Conservation (phyloP, 1,140 invertebrate species). For the Helicoverpa armigera region DNA sequence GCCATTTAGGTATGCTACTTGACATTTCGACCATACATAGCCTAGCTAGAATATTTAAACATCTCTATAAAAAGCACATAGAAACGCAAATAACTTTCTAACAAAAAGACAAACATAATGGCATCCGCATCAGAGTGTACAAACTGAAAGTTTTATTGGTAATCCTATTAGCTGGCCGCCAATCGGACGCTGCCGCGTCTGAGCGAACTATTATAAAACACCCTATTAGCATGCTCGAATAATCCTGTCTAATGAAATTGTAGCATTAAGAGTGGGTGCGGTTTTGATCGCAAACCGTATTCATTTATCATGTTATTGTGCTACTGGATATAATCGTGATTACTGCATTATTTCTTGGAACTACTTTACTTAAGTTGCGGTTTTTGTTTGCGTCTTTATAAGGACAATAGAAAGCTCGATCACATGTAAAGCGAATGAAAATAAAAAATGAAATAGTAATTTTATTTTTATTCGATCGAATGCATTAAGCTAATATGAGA, state of each 20-base stretch:
- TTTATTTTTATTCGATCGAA: not conserved
- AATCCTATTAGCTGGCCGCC: constrained; percentile 36
- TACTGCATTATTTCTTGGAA: too few species aligned
- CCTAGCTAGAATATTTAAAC: not conserved
- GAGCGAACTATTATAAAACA: constrained; percentile 46
- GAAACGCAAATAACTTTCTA: not conserved
- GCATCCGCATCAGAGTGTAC: constrained; percentile 12
- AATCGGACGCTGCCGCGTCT: constrained; percentile 21
- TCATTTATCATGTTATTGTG: not conserved
- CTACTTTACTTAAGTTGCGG: too few species aligned
- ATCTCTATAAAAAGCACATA: too few species aligned
- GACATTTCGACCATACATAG: not conserved
- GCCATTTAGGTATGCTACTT: too few species aligned
- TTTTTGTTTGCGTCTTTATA: too few species aligned
- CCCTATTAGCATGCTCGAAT: constrained; percentile 50
- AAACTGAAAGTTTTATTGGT: constrained; percentile 41
- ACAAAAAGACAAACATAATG: not conserved
- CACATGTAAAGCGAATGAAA: too few species aligned
- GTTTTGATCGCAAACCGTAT: not conserved
- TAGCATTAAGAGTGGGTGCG: constrained; percentile 45
- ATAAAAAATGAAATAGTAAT: not conserved
- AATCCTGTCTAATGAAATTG: constrained; percentile 53
- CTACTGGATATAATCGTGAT: not conserved
- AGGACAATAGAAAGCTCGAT: too few species aligned
- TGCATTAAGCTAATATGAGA: too few species aligned